These are phyloP conservation scores for Morpho deidamia DNA, from an alignment of 2,888 invertebrate genomes.

Conservation along the genomic window DNA sequence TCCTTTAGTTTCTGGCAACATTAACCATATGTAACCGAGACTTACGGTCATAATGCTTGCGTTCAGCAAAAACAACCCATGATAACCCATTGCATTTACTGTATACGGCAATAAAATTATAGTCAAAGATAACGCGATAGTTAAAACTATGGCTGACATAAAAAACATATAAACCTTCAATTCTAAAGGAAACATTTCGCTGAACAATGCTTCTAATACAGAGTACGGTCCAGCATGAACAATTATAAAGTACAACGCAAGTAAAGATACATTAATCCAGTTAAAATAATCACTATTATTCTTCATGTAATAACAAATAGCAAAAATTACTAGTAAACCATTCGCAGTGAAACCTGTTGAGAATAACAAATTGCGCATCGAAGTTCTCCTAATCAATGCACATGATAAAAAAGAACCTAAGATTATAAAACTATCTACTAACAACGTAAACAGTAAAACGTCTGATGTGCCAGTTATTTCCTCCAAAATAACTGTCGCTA, in stretches of 20 bases:
- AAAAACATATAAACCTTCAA: background rate
- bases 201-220: background rate
- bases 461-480: background rate
- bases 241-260: background rate
- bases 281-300: background rate
- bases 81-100: background rate
- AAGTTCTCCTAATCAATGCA: background rate
- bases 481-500: conserved; percentile 18
- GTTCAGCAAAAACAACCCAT: background rate
- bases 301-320: background rate
- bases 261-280: background rate
- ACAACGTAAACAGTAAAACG: background rate
- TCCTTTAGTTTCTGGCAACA: background rate
- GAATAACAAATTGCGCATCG: background rate
- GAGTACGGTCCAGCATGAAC: background rate
- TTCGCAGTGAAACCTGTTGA: background rate
- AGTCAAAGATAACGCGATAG: background rate
- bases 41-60: background rate
- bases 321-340: background rate
- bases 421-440: conserved; percentile 12
- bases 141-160: background rate
- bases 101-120: background rate
- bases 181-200: background rate
- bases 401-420: conserved; percentile 27
- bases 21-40: background rate